These are phyloP conservation scores for Camptogramma bilineatum DNA, from an alignment of 2,888 invertebrate genomes.

Conservation along the genomic window DNA sequence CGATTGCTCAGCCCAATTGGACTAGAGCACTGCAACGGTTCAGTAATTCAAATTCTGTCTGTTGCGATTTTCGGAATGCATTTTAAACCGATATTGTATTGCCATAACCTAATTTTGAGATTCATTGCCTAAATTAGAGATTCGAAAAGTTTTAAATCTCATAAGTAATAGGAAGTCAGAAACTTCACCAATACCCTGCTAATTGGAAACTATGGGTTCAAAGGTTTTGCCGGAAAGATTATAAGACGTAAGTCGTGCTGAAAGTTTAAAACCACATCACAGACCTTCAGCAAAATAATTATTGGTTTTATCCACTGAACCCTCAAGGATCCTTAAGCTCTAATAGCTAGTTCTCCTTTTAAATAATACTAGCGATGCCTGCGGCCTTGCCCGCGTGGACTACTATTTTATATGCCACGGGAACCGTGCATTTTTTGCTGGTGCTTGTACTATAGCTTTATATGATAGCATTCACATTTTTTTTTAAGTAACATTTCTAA, in stretches of 20 bases:
- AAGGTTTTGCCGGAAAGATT: neutral
- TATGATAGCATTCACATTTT: too few species aligned
- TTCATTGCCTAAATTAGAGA: neutral
- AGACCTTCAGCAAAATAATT: neutral
- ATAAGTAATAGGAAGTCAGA: neutral
- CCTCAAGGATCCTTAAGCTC: neutral
- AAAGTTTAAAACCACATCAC: constrained; percentile 16
- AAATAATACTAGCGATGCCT: neutral
- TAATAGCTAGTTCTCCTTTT: neutral
- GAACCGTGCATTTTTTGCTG: too few species aligned
- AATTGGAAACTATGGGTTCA: neutral
- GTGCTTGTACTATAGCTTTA: too few species aligned
- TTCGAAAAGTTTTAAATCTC: neutral
- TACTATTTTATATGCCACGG: too few species aligned
- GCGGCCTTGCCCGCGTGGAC: too few species aligned
- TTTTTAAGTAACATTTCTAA: too few species aligned
- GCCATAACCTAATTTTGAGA: too few species aligned
- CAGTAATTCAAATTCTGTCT: too few species aligned
- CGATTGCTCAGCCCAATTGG: too few species aligned
- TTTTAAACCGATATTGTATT: too few species aligned
- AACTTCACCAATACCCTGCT: neutral
- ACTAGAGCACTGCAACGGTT: too few species aligned
- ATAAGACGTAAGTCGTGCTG: neutral
- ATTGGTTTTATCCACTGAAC: constrained; percentile 3
- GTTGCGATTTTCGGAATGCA: too few species aligned